phyloP scores from a whole-genome alignment of 2,888 invertebrate species.

The Acrobasis repandana region DNA sequence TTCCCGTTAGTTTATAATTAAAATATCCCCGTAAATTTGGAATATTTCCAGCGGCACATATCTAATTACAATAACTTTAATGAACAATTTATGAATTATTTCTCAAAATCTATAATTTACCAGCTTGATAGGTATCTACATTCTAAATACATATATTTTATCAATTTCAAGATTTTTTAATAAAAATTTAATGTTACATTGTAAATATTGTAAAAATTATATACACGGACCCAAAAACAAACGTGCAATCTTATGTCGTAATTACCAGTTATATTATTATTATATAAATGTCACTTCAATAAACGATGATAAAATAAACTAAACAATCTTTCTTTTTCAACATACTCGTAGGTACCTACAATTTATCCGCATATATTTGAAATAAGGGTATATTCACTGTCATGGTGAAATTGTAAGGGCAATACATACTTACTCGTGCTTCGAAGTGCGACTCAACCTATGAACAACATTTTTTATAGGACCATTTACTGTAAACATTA shows the following conservation, averaged over 20 bases:
- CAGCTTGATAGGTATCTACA: background rate
- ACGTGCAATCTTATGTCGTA: constrained; percentile 75
- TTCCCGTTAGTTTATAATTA: too few species aligned
- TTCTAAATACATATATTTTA: constrained; percentile 26
- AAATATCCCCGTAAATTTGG: too few species aligned
- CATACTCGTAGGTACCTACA: constrained; percentile 12
- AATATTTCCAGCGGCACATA: too few species aligned
- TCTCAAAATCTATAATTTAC: background rate
- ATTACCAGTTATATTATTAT: constrained; percentile 55
- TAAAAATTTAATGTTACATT: constrained; percentile 24
- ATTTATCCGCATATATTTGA: too few species aligned
- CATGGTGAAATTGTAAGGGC: too few species aligned
- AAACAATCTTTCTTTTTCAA: constrained; percentile 35
- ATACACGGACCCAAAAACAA: constrained; percentile 72
- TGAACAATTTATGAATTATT: background rate
- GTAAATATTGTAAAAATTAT: constrained; percentile 50
- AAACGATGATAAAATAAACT: constrained; percentile 59
- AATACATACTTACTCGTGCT: too few species aligned
- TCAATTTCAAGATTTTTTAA: constrained; percentile 39
- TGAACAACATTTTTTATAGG: too few species aligned
- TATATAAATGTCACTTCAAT: constrained; percentile 72
- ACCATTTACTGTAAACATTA: too few species aligned
- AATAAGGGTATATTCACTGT: too few species aligned
- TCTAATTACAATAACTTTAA: background rate
- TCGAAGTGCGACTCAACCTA: too few species aligned